These are phyloP conservation scores for Cladorhizidae sp. DNA, from an alignment of 37 sponge, comb jelly and placozoan genomes.

Conservation along the genomic window DNA sequence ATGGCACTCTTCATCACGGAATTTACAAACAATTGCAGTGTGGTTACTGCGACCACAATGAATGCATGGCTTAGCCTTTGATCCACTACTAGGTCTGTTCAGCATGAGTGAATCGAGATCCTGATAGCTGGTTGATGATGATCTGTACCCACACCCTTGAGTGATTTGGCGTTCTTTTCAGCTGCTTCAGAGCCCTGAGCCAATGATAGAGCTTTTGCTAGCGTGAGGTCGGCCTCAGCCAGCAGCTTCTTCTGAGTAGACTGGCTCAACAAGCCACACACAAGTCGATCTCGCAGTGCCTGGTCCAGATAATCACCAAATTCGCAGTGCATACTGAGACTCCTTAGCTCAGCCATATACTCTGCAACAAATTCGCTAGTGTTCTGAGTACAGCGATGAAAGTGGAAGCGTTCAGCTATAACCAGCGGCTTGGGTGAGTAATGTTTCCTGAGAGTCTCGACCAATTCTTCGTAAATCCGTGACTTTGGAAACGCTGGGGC, in stretches of 20 bases:
- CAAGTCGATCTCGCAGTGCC: conserved; percentile 30
- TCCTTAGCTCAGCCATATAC: not conserved
- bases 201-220: conserved; percentile 10
- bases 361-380: not conserved
- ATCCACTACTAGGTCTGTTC: not conserved
- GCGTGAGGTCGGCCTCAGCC: no score
- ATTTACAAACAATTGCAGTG: conserved; percentile 3
- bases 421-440: conserved; percentile 4
- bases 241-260: no score
- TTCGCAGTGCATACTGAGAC: not conserved
- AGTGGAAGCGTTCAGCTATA: not conserved
- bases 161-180: no score
- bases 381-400: not conserved
- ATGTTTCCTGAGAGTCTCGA: not conserved
- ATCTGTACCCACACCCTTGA: no score
- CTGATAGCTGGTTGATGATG: not conserved
- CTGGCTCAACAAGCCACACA: no score
- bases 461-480: not conserved
- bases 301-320: not conserved
- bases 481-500: not conserved
- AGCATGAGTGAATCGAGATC: not conserved
- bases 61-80: not conserved
- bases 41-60: conserved; percentile 3
- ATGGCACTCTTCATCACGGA: not conserved
- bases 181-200: conserved; percentile 10